Percentiles rank a stretch among this genome's conserved stretches.
Conservation (phyloP, 2,113 vertebrate genomes). For the Cyprinus carpio region DNA sequence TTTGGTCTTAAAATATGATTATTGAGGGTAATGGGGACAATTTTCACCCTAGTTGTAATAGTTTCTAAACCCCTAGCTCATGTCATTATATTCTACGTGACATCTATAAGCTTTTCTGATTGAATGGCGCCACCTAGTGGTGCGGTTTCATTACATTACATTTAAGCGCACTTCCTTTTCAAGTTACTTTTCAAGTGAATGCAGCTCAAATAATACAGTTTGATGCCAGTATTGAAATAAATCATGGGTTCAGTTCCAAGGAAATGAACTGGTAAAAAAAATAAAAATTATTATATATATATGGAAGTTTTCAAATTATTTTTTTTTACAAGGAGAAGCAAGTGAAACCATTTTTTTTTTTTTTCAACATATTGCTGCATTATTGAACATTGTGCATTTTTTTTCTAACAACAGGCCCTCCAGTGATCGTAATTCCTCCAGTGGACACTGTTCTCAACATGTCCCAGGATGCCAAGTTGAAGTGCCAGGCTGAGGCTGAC, state of each 20-base stretch:
- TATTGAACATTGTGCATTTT: background rate
- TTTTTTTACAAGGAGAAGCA: no score
- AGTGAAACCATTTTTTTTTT: background rate
- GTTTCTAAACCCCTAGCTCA: background rate
- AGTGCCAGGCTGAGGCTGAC: conserved; percentile 86
- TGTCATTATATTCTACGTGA: background rate
- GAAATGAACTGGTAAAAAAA: background rate
- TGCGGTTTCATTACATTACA: background rate
- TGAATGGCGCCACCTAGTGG: conserved; percentile 46
- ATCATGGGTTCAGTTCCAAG: background rate
- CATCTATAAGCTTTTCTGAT: conserved; percentile 61
- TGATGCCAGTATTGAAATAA: background rate
- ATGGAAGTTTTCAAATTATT: no score
- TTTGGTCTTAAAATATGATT: background rate
- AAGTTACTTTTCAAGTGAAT: background rate
- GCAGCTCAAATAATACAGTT: background rate
- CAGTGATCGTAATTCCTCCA: conserved; percentile 85
- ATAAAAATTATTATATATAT: no score
- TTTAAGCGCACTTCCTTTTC: background rate
- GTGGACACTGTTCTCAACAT: conserved; percentile 82
- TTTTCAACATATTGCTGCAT: background rate
- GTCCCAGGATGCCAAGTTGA: conserved; percentile 86
- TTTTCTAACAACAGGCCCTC: conserved; percentile 75
- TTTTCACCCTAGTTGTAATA: background rate
- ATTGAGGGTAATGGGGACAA: background rate